These are phyloP conservation scores for Tholera decimalis DNA, from an alignment of 2,888 invertebrate genomes.

Conservation along the genomic window DNA sequence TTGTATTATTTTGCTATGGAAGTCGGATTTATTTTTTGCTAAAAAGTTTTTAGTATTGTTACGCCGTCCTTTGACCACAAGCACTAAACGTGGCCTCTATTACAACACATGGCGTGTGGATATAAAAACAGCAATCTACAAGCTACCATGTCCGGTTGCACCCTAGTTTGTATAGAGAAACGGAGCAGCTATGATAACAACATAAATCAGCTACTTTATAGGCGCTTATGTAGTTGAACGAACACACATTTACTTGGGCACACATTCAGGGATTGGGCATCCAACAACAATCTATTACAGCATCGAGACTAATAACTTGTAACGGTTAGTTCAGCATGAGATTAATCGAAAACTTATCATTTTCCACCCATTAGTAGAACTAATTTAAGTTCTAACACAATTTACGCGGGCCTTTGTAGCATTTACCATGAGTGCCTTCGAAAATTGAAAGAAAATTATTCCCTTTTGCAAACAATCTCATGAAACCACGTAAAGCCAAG, in stretches of 20 bases:
- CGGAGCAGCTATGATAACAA: constrained; percentile 66
- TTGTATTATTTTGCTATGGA: constrained; percentile 5
- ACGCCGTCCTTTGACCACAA: constrained; percentile 14
- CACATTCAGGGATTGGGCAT: constrained; percentile 36
- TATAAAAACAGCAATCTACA: constrained; percentile 52
- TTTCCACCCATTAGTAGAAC: constrained; percentile 3
- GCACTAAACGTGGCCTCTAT: constrained; percentile 31
- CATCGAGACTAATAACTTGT: constrained; percentile 22
- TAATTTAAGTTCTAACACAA: constrained; percentile 27
- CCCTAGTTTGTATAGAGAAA: constrained; percentile 65
- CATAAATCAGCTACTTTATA: constrained; percentile 71
- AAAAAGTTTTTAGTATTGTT: constrained; percentile 2
- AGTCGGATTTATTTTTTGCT: too few species aligned
- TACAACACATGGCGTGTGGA: constrained; percentile 38
- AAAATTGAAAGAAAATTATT: constrained; percentile 27
- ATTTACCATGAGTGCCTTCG: neutral
- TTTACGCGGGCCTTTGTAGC: constrained; percentile 11
- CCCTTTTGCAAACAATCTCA: constrained; percentile 24
- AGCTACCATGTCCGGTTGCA: constrained; percentile 47
- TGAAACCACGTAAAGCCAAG: constrained; percentile 19
- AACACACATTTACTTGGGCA: constrained; percentile 62
- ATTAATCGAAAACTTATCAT: constrained; percentile 30
- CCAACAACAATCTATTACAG: constrained; percentile 38
- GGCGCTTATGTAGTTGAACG: constrained; percentile 52
- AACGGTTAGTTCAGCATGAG: constrained; percentile 1